Conservation (phyloP, 1,140 invertebrate genomes). For the Aphelinus certus region DNA sequence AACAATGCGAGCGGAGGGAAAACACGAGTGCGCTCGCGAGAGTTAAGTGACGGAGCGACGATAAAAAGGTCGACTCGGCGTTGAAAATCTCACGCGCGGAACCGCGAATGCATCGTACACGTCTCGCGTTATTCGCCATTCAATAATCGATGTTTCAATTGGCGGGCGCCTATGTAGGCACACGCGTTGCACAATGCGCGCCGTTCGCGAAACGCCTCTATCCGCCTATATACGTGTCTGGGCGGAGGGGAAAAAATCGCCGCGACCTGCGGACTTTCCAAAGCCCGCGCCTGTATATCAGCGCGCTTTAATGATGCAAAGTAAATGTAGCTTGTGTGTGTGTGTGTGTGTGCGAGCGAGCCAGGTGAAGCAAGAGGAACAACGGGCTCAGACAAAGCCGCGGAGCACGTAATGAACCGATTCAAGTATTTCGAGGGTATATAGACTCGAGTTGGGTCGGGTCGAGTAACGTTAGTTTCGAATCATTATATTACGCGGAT, state of each 20-base stretch:
- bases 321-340: slow-evolving; percentile 1
- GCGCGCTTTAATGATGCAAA: slow-evolving; percentile 33
- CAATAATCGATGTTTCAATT: slow-evolving; percentile 35
- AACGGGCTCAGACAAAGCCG: no score
- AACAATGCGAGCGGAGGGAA: no score
- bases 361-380: slow-evolving; percentile 10
- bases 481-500: no score
- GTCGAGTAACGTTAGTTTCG: no score
- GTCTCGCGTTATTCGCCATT: slow-evolving; percentile 17
- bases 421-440: no score
- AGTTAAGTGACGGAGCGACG: no score
- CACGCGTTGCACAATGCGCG: slow-evolving; percentile 30
- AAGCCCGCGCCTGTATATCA: slow-evolving; percentile 9
- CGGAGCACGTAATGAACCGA: not conserved
- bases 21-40: no score
- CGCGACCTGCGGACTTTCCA: slow-evolving; percentile 31
- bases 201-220: not conserved
- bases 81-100: slow-evolving; percentile 1
- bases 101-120: not conserved
- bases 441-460: no score
- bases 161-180: slow-evolving; percentile 16
- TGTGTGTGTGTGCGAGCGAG: not conserved
- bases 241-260: slow-evolving; percentile 9
- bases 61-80: not conserved
- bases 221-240: slow-evolving; percentile 6